Evolutionary conservation across 2,797 vertebrate species (phyloP).

Genomic region (Mergus octosetaceus): DNA sequence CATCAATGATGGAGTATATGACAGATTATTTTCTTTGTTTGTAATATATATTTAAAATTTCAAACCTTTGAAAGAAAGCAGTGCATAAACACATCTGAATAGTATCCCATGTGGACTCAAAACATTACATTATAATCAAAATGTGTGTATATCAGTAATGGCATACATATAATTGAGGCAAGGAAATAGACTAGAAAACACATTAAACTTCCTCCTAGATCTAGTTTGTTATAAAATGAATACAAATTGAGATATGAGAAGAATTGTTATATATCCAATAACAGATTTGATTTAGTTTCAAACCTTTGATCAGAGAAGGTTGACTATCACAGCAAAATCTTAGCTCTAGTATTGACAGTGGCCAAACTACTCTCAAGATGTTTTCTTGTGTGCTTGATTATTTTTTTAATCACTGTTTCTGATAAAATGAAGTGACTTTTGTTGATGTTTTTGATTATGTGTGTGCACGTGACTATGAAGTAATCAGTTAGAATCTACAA

Average conservation of each 20-base stretch:
- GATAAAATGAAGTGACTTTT: background rate
- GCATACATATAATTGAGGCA: background rate
- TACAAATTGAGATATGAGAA: background rate
- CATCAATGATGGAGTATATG: background rate
- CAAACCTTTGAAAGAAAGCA: background rate
- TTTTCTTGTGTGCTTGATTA: background rate
- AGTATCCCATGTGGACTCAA: background rate
- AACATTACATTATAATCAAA: background rate
- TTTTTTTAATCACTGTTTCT: background rate
- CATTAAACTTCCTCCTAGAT: background rate
- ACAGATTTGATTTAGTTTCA: background rate
- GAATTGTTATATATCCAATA: background rate
- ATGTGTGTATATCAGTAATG: background rate
- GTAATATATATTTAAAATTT: background rate
- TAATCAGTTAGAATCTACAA: background rate
- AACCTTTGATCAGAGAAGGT: background rate
- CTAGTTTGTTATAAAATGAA: background rate
- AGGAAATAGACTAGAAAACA: background rate
- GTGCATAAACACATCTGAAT: background rate
- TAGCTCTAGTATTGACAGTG: background rate
- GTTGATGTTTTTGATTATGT: background rate
- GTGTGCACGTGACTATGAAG: background rate
- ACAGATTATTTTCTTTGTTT: background rate
- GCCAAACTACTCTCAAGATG: background rate
- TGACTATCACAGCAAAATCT: background rate